Evolutionary conservation across 2,888 invertebrate species (phyloP), one percentile per base, ranked within the genome.

Genomic region (Xanthorhoe spadicearia): DNA sequence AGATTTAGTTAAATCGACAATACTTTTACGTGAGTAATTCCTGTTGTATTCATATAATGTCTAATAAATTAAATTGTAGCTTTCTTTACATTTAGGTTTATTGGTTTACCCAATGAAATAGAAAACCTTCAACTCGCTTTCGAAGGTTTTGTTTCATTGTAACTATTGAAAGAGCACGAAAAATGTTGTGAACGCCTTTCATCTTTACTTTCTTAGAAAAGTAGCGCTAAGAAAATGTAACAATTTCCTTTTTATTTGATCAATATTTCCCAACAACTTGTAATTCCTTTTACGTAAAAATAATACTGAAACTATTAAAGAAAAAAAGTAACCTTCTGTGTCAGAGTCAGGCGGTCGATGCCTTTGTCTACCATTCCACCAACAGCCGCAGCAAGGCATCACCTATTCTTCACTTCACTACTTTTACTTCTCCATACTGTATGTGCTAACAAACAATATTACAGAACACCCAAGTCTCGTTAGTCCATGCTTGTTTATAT

Each of bases 321-420:
- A 9, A 32, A 58, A n/a, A 28, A 23, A 74, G 77, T 82, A 85
- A 92, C 92, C 92, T 90, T 85, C 67, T 64, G 76, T 79, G 66
- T 81, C 80, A 62, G 85, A 72, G 59, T 92, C 89, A 68, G 92
- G 92, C 55, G 92, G 93, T 73, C 93, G 89, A 76, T 92, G 93
- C 75, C 93, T 83, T 82, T 91, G 92, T 77, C 91, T 87, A 76
- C 93, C 92, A 63, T 87, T 92, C 92, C 93, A 92, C 93, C 93
- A 93, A 78, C 93, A 93, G 9, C 92, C 92, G 81, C 93, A 93
- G 77, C 93, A 93, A 71, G 92, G 89, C 93, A 93, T 92, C 32
- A 72, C 77, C 73, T 66, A 72, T 46, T 69, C 68, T 70, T 64
- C 77, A 76, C 74, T 70, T 66, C 72, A 72, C 66, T 74, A 70